phyloP scores from a whole-genome alignment of 2,797 vertebrate genomes.

The Rhynchotus rufescens region DNA sequence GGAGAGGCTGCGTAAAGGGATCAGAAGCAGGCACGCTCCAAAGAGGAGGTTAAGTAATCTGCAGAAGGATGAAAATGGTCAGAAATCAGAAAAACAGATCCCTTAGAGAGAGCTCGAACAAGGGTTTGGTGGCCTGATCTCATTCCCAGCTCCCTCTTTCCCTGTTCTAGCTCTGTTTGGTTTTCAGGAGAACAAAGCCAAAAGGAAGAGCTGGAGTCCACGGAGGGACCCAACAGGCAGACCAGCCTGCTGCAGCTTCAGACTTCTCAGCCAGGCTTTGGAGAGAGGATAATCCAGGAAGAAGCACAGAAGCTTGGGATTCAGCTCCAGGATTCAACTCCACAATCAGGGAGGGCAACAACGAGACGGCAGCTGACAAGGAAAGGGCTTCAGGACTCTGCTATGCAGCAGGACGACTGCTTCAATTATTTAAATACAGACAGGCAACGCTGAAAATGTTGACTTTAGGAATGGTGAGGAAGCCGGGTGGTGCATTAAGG shows the following conservation, averaged over 20 bases:
- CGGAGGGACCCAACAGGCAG: not conserved
- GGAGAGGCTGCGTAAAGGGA: not conserved
- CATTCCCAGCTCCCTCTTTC: not conserved
- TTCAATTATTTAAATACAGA: not conserved
- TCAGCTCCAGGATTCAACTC: slow-evolving; percentile 16
- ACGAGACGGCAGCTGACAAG: not conserved
- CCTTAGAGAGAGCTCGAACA: not conserved
- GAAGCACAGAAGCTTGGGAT: not conserved
- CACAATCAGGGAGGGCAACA: not conserved
- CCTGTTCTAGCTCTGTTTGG: not conserved
- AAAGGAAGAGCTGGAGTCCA: not conserved
- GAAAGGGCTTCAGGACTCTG: not conserved
- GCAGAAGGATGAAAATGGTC: not conserved
- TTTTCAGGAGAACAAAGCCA: not conserved
- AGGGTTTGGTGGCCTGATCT: not conserved
- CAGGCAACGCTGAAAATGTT: not conserved
- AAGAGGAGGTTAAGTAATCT: not conserved
- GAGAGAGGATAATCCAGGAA: not conserved
- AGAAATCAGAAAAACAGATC: not conserved
- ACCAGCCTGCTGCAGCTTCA: not conserved
- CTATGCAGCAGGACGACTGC: not conserved
- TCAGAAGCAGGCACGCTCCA: not conserved
- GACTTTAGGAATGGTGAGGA: not conserved
- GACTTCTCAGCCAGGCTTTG: not conserved
- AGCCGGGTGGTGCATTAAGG: not conserved